Evolutionary conservation across 2,113 vertebrate species (phyloP), one percentile per base, ranked within the genome.

Genomic region (Phoxinus phoxinus): DNA sequence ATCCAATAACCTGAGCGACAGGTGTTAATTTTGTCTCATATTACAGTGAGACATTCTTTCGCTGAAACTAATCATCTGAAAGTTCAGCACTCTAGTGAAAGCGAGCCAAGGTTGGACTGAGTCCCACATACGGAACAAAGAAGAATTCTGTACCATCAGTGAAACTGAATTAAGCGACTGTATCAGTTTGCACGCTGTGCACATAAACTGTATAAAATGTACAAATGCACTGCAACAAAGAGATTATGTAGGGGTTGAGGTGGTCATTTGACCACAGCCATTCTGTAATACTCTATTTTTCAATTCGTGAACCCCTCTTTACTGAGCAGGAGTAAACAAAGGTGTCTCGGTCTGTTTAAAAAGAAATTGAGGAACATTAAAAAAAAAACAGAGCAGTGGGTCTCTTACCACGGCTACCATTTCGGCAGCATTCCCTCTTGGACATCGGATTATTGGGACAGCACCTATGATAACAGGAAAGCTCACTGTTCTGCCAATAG

Each of bases 341-440:
- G 48, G 61, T 59, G 75, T 73, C 35, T 76, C 65, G 86, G 72
- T 78, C 5, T 19, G 21, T 73, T 88, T 23, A 82, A 56, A 51
- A 63, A 67, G 13, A 21, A 32, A 32, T 13, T 51, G 10, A 81
- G 61, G 25, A 69, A 81, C 19, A 79, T 41, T 17, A 61, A 69
- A 69, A 30, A 61, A 69, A 69, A 30, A 81, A 81, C 37, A 46
- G 15, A 81, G 9, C 4, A 37, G 56, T 37, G 61, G 13, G 21
- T 92, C 21, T 91, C 98, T 97, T 93, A 99, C 98, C 97, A 96
- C 94, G 65, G 98, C 98, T 32, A 99, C 98, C 98, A 99, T 99
- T 94, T 99, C 98, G 89, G 98, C 98, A 87, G 98, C 98, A 81
- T 98, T 99, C 91, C 98, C 98, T 92, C 97, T 95, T 89, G 98